phyloP scores from a whole-genome alignment of 2,797 vertebrate species.

The Acrossocheilus wenchowensis region DNA sequence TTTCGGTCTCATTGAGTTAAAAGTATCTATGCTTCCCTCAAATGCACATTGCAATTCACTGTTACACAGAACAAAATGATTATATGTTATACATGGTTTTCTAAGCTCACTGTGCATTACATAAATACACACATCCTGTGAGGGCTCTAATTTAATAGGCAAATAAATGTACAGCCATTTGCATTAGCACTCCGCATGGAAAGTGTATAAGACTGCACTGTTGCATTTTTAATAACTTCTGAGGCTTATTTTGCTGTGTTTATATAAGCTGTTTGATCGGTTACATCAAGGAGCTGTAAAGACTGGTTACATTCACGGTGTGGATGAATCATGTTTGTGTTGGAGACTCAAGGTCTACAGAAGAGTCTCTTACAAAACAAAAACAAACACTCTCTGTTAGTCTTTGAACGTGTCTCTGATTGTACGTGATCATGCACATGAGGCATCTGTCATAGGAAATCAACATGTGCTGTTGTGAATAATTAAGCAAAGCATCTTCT shows the following conservation, averaged over 20 bases:
- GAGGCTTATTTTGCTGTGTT: background rate
- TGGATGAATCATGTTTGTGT: background rate
- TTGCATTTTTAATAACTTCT: background rate
- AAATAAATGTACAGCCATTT: background rate
- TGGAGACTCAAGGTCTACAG: background rate
- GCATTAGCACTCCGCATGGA: background rate
- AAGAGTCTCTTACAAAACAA: background rate
- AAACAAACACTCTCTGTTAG: background rate
- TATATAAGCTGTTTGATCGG: constrained; percentile 1
- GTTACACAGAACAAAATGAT: background rate
- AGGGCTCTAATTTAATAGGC: background rate
- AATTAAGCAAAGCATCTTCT: background rate
- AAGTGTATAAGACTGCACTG: background rate
- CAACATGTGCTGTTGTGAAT: background rate
- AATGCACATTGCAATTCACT: background rate
- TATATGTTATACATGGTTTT: background rate
- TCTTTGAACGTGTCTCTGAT: background rate
- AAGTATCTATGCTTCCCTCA: background rate
- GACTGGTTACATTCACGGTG: background rate
- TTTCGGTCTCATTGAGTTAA: background rate
- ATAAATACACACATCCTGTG: background rate
- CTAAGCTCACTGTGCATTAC: background rate
- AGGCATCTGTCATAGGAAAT: background rate
- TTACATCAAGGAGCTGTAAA: constrained; percentile 1
- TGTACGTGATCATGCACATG: background rate